Conservation (phyloP, 2,113 vertebrate species). For the Heterotilapia buettikoferi region DNA sequence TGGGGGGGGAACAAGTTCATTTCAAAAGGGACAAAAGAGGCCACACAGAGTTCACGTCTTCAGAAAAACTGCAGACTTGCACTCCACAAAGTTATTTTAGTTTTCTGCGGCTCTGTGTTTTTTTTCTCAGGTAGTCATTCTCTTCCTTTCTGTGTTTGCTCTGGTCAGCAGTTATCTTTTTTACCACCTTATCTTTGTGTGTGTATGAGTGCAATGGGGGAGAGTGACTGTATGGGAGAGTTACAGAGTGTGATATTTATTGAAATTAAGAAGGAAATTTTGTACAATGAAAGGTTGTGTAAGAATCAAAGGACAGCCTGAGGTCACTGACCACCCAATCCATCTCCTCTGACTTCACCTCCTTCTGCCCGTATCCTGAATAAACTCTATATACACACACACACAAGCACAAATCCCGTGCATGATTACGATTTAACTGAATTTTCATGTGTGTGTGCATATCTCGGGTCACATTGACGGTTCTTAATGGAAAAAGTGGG, state of each 20-base stretch:
- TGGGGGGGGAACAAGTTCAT: neutral
- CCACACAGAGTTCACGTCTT: slow-evolving; percentile 26
- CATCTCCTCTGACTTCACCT: slow-evolving; percentile 32
- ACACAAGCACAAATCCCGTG: neutral
- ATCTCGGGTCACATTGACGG: neutral
- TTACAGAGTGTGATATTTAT: slow-evolving; percentile 29
- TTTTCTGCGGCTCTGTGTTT: slow-evolving; percentile 1
- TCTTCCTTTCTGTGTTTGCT: slow-evolving; percentile 28
- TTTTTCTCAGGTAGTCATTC: slow-evolving; percentile 9
- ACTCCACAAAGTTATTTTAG: slow-evolving; percentile 43
- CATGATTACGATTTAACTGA: neutral
- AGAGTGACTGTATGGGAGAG: neutral
- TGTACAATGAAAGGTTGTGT: slow-evolving; percentile 66
- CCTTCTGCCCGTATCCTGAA: neutral
- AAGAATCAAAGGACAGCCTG: slow-evolving; percentile 52
- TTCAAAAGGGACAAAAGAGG: slow-evolving; percentile 31
- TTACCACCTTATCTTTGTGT: slow-evolving; percentile 32
- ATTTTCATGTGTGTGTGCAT: slow-evolving; percentile 4
- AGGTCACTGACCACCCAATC: slow-evolving; percentile 54
- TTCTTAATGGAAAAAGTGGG: neutral
- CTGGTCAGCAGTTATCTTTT: slow-evolving; percentile 41
- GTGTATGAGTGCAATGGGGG: neutral
- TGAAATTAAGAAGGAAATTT: slow-evolving; percentile 58
- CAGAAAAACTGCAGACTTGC: slow-evolving; percentile 53
- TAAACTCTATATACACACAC: neutral